Percentiles rank a stretch among this genome's conserved stretches.
Conservation (phyloP, 2,113 vertebrate species). For the Sander vitreus region DNA sequence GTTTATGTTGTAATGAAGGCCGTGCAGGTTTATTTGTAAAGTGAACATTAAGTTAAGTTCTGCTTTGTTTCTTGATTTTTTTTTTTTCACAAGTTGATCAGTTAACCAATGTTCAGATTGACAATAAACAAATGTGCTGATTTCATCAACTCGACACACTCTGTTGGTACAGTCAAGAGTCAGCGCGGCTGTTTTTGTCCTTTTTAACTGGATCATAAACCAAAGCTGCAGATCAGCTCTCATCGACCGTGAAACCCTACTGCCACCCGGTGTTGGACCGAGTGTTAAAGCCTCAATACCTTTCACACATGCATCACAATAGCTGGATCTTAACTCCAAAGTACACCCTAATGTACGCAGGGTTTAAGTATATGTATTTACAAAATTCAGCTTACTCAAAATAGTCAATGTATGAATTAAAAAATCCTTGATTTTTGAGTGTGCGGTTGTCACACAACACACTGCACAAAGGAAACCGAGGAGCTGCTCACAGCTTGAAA, state of each 20-base stretch:
- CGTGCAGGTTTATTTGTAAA: constrained; percentile 30
- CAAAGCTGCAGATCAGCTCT: background rate
- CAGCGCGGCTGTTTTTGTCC: background rate
- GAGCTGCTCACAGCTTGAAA: no score
- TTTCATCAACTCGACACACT: constrained; percentile 1
- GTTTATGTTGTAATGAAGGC: constrained; percentile 39
- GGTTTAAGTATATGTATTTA: background rate
- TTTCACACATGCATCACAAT: background rate
- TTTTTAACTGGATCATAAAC: fast-evolving
- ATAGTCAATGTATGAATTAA: background rate
- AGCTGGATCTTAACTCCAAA: background rate
- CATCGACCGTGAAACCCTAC: constrained; percentile 38
- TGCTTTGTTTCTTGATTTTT: background rate
- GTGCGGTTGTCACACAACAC: no score
- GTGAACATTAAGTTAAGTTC: background rate
- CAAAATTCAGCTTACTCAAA: background rate
- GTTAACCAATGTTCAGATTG: constrained; percentile 3
- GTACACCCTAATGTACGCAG: background rate
- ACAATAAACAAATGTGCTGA: constrained; percentile 36
- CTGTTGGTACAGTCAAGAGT: constrained; percentile 13
- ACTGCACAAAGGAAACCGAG: no score
- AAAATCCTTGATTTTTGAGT: no score
- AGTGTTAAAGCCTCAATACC: background rate
- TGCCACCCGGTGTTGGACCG: constrained; percentile 64
- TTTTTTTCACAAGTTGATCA: background rate